Evolutionary conservation across 1,140 invertebrate species (phyloP).

Genomic region (Steinernema feltiae): DNA sequence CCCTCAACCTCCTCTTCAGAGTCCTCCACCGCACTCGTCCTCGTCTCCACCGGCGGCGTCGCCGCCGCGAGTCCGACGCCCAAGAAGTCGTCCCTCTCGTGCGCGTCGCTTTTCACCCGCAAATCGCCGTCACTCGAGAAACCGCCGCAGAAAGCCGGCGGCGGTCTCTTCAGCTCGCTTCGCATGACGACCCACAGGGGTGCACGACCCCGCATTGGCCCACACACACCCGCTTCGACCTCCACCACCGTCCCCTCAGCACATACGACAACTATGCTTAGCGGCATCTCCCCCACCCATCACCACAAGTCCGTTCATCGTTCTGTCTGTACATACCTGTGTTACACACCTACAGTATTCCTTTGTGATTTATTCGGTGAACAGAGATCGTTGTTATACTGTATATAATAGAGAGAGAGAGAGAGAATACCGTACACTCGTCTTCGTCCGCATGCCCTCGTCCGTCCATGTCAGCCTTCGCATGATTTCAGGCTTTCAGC

Average conservation of each 20-base stretch:
- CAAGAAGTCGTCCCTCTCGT: slow-evolving; percentile 22
- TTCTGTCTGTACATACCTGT: slow-evolving; percentile 7
- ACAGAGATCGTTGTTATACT: background rate
- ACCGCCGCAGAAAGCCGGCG: background rate
- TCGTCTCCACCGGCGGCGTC: slow-evolving; percentile 12
- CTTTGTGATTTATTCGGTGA: background rate
- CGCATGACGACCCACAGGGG: background rate
- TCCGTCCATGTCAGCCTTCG: background rate
- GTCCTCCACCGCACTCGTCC: slow-evolving; percentile 18
- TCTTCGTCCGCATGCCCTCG: background rate
- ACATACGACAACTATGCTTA: slow-evolving; percentile 10
- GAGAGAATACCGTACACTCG: background rate
- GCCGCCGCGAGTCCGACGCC: too few species aligned
- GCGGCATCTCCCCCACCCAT: too few species aligned
- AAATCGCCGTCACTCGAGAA: background rate
- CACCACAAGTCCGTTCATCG: too few species aligned
- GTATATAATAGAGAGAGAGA: background rate
- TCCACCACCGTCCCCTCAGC: background rate
- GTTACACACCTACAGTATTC: background rate
- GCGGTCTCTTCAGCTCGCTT: slow-evolving; percentile 5
- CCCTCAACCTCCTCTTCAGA: slow-evolving; percentile 11
- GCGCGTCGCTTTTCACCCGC: slow-evolving; percentile 15
- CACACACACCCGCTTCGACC: background rate
- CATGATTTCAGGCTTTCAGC: background rate
- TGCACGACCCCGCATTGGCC: too few species aligned